Conservation (phyloP, 2,113 vertebrate species). For the Eurystomus gularis region DNA sequence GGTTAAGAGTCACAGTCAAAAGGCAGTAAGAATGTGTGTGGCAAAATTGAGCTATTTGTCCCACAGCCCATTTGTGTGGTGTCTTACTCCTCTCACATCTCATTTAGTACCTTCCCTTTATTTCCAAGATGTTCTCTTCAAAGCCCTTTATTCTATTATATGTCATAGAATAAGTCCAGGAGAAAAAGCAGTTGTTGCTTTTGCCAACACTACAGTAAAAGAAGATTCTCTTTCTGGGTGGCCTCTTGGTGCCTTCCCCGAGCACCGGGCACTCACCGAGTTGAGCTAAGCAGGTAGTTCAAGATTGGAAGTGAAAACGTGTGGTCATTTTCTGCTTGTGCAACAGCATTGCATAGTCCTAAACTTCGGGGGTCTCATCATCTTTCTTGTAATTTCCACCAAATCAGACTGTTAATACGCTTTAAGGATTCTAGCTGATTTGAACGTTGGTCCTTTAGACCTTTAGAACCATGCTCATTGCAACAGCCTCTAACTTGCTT, state of each 20-base stretch:
- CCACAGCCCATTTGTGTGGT: neutral
- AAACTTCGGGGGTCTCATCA: neutral
- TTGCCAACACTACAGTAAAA: neutral
- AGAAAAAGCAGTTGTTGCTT: neutral
- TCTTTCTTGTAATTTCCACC: neutral
- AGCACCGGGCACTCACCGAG: neutral
- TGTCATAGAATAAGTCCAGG: neutral
- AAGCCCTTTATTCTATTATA: neutral
- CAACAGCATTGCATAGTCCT: neutral
- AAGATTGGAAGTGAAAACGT: neutral
- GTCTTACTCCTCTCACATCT: neutral
- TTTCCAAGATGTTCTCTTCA: neutral
- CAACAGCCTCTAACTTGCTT: neutral
- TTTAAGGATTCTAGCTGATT: neutral
- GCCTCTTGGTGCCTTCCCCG: neutral
- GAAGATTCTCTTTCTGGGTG: neutral
- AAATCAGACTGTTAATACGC: neutral
- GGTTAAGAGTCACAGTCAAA: neutral
- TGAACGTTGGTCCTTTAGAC: neutral
- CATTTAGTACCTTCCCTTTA: neutral
- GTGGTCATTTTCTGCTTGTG: neutral
- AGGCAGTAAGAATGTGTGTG: neutral
- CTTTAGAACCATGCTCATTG: neutral
- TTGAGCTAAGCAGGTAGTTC: neutral
- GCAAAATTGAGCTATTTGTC: neutral